Conservation (phyloP, 2,888 invertebrate species). For the Nysson spinosus region DNA sequence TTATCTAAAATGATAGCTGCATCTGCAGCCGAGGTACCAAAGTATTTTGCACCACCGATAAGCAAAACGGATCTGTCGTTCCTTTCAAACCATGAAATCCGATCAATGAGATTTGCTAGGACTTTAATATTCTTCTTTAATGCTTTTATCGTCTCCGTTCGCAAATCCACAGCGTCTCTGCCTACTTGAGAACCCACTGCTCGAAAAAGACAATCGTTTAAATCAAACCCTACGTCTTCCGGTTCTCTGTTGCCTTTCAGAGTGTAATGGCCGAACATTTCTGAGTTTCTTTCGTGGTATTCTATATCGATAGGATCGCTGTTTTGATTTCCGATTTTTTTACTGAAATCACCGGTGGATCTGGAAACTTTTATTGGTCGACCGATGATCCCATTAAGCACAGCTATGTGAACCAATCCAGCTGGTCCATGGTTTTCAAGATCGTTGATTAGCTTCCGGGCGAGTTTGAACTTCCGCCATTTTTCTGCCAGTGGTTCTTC, state of each 20-base stretch:
- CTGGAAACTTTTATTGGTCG: slow-evolving; percentile 51
- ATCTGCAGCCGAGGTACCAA: slow-evolving; percentile 40
- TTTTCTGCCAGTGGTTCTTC: not conserved
- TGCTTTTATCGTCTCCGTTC: slow-evolving; percentile 22
- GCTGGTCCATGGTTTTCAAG: slow-evolving; percentile 55
- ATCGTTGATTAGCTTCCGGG: slow-evolving; percentile 39
- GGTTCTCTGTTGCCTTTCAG: slow-evolving; percentile 48
- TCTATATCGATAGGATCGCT: slow-evolving; percentile 38
- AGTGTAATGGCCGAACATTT: slow-evolving; percentile 60
- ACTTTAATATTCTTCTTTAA: slow-evolving; percentile 43
- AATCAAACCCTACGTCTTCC: not conserved
- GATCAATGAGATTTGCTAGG: slow-evolving; percentile 35
- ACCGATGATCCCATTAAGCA: slow-evolving; percentile 39
- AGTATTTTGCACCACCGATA: slow-evolving; percentile 64
- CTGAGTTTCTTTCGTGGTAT: slow-evolving; percentile 41
- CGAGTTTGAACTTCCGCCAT: slow-evolving; percentile 12
- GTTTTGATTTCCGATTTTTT: slow-evolving; percentile 24
- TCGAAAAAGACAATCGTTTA: slow-evolving; percentile 63
- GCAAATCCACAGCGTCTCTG: slow-evolving; percentile 28
- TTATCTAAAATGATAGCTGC: slow-evolving; percentile 53
- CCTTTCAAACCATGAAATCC: slow-evolving; percentile 26
- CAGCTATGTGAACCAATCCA: slow-evolving; percentile 50
- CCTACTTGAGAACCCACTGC: slow-evolving; percentile 59
- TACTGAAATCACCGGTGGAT: slow-evolving; percentile 7
- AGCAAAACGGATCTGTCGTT: slow-evolving; percentile 30